These are phyloP conservation scores for Periphyllus acericola DNA, from an alignment of 2,888 invertebrate species.

Conservation along the genomic window DNA sequence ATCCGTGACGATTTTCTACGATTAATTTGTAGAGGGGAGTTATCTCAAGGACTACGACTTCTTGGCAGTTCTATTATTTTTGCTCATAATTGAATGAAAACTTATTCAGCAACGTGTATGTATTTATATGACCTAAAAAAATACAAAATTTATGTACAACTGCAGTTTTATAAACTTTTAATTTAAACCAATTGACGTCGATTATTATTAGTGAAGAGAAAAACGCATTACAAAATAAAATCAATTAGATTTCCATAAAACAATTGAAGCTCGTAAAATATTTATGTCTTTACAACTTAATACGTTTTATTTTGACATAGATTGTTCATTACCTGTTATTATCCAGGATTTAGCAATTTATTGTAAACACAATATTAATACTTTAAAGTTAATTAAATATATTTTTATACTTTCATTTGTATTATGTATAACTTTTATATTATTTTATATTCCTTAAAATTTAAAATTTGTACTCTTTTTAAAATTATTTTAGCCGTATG, in stretches of 20 bases:
- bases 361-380: conserved; percentile 1
- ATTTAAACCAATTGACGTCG: conserved; percentile 25
- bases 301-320: background rate
- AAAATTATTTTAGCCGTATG: background rate
- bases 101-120: conserved; percentile 40
- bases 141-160: conserved; percentile 9
- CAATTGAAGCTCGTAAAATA: conserved; percentile 1
- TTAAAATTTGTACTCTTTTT: background rate
- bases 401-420: background rate
- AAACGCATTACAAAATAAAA: background rate
- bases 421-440: background rate
- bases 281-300: conserved; percentile 10
- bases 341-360: background rate
- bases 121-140: conserved; percentile 55
- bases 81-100: conserved; percentile 57
- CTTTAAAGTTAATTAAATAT: background rate
- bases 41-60: conserved; percentile 57
- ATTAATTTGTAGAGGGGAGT: conserved; percentile 32
- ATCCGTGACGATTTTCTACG: conserved; percentile 59
- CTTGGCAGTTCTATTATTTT: conserved; percentile 57
- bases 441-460: background rate
- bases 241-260: background rate
- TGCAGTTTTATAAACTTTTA: conserved; percentile 34
- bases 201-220: background rate
- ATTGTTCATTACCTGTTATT: background rate